A percentile compares a stretch with the other conserved stretches of the same genome.
phyloP scores from a whole-genome alignment of 2,113 vertebrate species.

The Pangasianodon hypophthalmus region DNA sequence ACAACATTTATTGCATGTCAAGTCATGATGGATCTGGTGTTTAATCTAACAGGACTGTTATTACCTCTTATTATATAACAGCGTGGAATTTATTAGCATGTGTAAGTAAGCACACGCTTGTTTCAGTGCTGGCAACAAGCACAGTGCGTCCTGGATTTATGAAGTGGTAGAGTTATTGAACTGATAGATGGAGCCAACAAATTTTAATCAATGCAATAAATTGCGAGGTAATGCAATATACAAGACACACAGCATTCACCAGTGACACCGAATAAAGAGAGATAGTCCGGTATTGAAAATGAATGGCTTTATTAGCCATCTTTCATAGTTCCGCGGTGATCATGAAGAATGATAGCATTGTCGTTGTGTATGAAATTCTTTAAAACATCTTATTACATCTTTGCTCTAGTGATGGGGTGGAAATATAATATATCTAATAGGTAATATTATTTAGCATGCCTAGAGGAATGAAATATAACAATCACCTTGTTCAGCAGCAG shows the following conservation, averaged over 20 bases:
- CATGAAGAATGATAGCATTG: background rate
- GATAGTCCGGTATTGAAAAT: background rate
- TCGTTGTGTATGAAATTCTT: background rate
- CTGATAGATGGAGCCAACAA: conserved; percentile 38
- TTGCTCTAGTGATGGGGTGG: background rate
- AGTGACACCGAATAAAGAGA: conserved; percentile 37
- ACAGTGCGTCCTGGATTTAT: conserved; percentile 35
- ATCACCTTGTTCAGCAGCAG: background rate
- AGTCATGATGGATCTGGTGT: conserved; percentile 17
- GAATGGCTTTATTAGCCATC: background rate
- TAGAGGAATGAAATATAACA: background rate
- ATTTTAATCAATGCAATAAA: conserved; percentile 47
- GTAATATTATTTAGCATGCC: background rate
- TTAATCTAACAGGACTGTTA: conserved; percentile 30
- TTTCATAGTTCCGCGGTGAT: background rate
- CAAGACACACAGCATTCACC: conserved; percentile 14
- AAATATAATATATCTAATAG: background rate
- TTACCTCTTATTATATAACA: conserved; percentile 14
- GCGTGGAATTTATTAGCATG: conserved; percentile 37
- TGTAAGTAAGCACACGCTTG: conserved; percentile 23
- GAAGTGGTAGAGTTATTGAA: conserved; percentile 41
- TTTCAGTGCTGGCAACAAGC: conserved; percentile 33
- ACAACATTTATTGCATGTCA: conserved; percentile 13
- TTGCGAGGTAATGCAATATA: conserved; percentile 38
- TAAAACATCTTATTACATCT: background rate